These are phyloP conservation scores for Psococerastis gibbosa DNA, from an alignment of 2,888 invertebrate species.

Conservation along the genomic window DNA sequence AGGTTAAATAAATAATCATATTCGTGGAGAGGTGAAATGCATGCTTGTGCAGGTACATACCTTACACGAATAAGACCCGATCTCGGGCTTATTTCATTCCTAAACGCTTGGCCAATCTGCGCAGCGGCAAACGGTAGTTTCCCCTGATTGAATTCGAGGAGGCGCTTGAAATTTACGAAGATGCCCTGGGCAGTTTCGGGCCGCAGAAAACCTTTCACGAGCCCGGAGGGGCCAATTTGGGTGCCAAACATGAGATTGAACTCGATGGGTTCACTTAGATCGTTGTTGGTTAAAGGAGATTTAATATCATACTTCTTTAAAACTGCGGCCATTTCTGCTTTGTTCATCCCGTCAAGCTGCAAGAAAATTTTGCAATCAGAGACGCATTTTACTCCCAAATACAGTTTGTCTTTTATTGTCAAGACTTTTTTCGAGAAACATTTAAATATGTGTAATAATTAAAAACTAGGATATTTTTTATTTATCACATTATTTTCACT, in stretches of 20 bases:
- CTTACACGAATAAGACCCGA: conserved; percentile 82
- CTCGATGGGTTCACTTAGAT: conserved; percentile 86
- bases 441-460: too few species aligned
- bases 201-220: conserved; percentile 81
- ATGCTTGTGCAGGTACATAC: too few species aligned
- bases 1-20: too few species aligned
- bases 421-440: too few species aligned
- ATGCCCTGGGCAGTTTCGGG: conserved; percentile 99
- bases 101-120: conserved; percentile 95
- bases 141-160: conserved; percentile 94
- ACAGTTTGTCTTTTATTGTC: too few species aligned
- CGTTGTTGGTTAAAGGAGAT: conserved; percentile 88
- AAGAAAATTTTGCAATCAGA: too few species aligned
- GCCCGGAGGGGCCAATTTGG: conserved; percentile 90
- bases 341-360: conserved; percentile 75
- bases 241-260: conserved; percentile 99
- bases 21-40: too few species aligned
- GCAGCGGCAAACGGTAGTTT: conserved; percentile 94
- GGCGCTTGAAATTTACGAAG: conserved; percentile 96
- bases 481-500: too few species aligned
- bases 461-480: too few species aligned
- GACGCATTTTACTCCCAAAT: too few species aligned
- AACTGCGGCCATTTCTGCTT: conserved; percentile 72
- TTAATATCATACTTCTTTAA: conserved; percentile 80
- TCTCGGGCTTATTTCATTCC: conserved; percentile 98